phyloP scores from a whole-genome alignment of 2,888 invertebrate species.

The Shargacucullia verbasci region DNA sequence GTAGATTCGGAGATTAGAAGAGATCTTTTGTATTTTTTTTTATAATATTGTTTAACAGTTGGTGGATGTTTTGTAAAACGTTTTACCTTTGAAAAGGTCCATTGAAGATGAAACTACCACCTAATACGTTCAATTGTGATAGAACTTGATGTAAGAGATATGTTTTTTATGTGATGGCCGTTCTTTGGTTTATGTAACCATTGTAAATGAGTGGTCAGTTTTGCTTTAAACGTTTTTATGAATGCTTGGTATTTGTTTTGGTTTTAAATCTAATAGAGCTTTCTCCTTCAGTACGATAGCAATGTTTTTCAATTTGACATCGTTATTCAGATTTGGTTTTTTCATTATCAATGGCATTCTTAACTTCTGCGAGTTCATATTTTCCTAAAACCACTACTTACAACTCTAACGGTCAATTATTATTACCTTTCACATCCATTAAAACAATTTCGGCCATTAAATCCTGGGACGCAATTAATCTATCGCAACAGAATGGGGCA shows the following conservation, averaged over 20 bases:
- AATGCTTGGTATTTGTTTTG: constrained; percentile 16
- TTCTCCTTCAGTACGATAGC: constrained; percentile 24
- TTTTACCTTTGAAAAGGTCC: constrained; percentile 80
- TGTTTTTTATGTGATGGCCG: constrained; percentile 59
- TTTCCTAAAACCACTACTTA: constrained; percentile 13
- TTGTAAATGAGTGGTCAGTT: constrained; percentile 58
- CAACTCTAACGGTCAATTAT: constrained; percentile 29
- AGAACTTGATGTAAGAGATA: constrained; percentile 75
- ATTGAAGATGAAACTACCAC: constrained; percentile 72
- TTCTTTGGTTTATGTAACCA: constrained; percentile 57
- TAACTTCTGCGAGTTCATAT: constrained; percentile 13
- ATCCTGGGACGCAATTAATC: constrained; percentile 32
- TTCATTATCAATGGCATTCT: not conserved
- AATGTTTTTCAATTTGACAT: constrained; percentile 1
- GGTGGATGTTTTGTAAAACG: constrained; percentile 76
- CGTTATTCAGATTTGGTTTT: constrained; percentile 10
- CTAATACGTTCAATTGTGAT: constrained; percentile 72
- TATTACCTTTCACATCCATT: constrained; percentile 29
- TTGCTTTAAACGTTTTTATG: constrained; percentile 44
- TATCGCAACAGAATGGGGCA: constrained; percentile 27
- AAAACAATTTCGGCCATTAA: constrained; percentile 28
- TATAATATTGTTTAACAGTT: constrained; percentile 70
- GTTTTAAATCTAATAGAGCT: constrained; percentile 8
- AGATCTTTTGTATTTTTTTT: constrained; percentile 73
- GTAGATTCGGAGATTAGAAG: constrained; percentile 78